phyloP scores from a whole-genome alignment of 1,140 invertebrate genomes.

The Drosophila sp. region DNA sequence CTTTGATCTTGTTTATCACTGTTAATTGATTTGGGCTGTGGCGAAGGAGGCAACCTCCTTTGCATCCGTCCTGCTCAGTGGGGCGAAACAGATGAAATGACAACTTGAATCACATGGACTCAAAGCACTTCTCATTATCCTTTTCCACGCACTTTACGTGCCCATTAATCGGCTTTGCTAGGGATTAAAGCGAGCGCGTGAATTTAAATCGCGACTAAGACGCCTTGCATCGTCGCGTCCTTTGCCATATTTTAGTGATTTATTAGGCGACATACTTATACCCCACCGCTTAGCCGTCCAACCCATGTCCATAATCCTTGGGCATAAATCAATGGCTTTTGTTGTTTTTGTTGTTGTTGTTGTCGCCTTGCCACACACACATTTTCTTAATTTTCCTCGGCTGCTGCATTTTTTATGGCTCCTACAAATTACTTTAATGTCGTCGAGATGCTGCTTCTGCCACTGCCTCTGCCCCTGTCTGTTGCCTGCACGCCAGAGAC shows the following conservation, averaged over 20 bases:
- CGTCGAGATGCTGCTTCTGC: conserved; percentile 32
- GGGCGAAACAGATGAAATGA: conserved; percentile 49
- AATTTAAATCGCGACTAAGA: conserved; percentile 34
- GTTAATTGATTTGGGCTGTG: conserved; percentile 55
- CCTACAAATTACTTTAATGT: conserved; percentile 57
- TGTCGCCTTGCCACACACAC: conserved; percentile 26
- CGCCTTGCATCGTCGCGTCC: conserved; percentile 1
- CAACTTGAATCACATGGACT: conserved; percentile 29
- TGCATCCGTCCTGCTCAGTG: conserved; percentile 18
- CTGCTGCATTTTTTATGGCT: conserved; percentile 40
- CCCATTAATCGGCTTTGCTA: conserved; percentile 43
- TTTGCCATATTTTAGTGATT: conserved; percentile 29
- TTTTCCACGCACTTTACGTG: conserved; percentile 29
- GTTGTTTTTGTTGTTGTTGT: conserved; percentile 18
- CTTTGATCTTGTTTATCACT: conserved; percentile 56
- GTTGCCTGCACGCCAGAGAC: conserved; percentile 28
- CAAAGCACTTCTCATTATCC: conserved; percentile 26
- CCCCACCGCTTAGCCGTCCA: neutral
- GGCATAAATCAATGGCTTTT: conserved; percentile 34
- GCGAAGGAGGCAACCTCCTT: neutral
- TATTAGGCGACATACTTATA: conserved; percentile 22
- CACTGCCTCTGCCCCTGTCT: conserved; percentile 17
- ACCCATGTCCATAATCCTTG: conserved; percentile 34
- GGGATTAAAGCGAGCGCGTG: conserved; percentile 18
- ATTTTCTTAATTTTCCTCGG: conserved; percentile 25